Evolutionary conservation across 2,113 vertebrate species (phyloP).

Genomic region (Colaptes auratus): DNA sequence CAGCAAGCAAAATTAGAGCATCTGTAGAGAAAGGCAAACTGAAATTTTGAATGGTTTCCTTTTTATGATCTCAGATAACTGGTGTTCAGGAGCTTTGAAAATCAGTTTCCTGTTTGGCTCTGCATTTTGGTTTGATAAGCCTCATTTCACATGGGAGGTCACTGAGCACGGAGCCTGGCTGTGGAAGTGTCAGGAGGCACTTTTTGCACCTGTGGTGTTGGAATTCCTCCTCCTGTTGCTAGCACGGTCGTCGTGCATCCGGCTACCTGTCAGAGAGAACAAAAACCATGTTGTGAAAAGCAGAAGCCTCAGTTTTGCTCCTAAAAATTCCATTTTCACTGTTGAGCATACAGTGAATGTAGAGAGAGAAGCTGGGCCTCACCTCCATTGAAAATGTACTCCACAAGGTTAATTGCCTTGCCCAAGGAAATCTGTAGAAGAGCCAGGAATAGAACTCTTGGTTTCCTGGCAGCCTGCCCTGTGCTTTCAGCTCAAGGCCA

Average conservation of each 20-base stretch:
- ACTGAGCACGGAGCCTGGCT: not conserved
- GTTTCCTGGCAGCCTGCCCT: constrained; percentile 60
- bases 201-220: not conserved
- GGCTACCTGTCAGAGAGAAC: not conserved
- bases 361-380: constrained; percentile 37
- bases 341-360: not conserved
- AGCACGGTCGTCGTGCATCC: not conserved
- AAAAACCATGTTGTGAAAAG: not conserved
- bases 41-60: not conserved
- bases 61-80: not conserved
- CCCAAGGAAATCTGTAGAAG: constrained; percentile 70
- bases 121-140: not conserved
- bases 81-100: not conserved
- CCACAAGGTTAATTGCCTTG: constrained; percentile 67
- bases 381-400: constrained; percentile 52
- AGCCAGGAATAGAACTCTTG: constrained; percentile 59
- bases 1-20: not conserved
- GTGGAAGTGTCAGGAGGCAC: not conserved
- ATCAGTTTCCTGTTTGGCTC: not conserved
- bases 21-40: not conserved
- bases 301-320: not conserved
- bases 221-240: not conserved
- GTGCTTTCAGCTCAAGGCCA: constrained; percentile 53
- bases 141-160: not conserved
- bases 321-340: not conserved